A percentile compares a stretch with the other conserved stretches of the same genome.
Evolutionary conservation across 2,113 vertebrate genomes (phyloP).

Genomic region (Centropus unirufus): DNA sequence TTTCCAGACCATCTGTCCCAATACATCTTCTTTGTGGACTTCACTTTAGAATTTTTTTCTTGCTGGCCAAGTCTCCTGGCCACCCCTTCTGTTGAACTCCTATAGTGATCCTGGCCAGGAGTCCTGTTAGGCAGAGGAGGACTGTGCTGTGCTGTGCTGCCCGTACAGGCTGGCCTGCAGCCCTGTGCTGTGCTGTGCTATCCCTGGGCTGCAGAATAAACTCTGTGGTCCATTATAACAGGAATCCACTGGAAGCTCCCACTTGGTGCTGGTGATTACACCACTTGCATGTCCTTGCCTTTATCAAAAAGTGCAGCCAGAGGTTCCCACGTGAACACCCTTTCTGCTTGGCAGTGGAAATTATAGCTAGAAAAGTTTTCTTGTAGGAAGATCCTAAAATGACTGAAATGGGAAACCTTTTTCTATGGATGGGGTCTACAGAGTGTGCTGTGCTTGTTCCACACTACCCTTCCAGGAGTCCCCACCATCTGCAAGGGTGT

Average conservation of each 20-base stretch:
- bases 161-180: not conserved
- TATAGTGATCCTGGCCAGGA: not conserved
- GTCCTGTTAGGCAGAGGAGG: not conserved
- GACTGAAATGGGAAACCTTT: not conserved
- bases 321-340: not conserved
- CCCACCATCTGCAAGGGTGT: not conserved
- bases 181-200: not conserved
- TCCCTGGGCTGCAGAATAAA: not conserved
- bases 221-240: fast-evolving
- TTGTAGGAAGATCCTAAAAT: not conserved
- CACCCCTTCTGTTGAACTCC: not conserved
- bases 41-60: not conserved
- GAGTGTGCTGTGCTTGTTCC: fast-evolving
- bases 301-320: not conserved
- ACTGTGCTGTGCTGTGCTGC: not conserved
- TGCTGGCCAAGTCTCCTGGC: not conserved
- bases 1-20: not conserved
- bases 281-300: not conserved
- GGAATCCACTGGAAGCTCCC: not conserved
- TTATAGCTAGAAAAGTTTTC: not conserved
- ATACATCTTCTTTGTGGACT: not conserved
- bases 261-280: not conserved
- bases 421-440: not conserved
- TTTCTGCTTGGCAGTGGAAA: not conserved
- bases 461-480: not conserved